Base-by-base conservation (phyloP, 2,888 invertebrate genomes). In the Orthosia gracilis region DNA sequence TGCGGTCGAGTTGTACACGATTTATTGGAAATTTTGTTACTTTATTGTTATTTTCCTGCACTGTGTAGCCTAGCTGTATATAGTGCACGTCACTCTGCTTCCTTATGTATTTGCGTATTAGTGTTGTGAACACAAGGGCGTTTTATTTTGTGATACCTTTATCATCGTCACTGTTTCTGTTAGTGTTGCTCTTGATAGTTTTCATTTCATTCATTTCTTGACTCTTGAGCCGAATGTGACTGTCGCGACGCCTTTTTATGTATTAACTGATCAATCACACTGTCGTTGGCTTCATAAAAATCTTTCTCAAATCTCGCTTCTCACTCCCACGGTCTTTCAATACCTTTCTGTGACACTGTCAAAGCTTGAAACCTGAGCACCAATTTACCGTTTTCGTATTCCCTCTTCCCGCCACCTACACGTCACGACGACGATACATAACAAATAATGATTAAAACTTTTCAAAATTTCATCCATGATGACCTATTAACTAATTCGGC, bases 61-160 rank as follows among this genome's bases (percentile, higher is more conserved):
- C 92, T 89, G 83, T 85, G 85, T 91, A 85, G 69, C 73, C 87
- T 93, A 94, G 90, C 86, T 82, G 90, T 92, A 90, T 89, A 80
- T 90, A 91, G 86, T 93, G 96, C 95, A 96, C 94, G 95, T 92
- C 94, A 94, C 92, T 90, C 84, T 89, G 96, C 95, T 95, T 96
- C 85, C 92, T 93, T 94, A 92, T 92, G 59, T 82, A 89, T 92
- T 89, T 92, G 89, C 92, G 90, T 91, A 91, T 89, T 84, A 93
- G 90, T 91, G 89, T 90, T 89, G 90, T 91, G 87, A 88, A 93
- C 95, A 95, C 94, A 94, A 94, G 96, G 96, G 96, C 96, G 96
- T 95, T 96, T 96, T 95, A 95, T 95, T 96, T 96, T 96, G 96
- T 96, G 96, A 96, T 96, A 96, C 96, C 94, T 96, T 96, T 95